phyloP scores from a whole-genome alignment of 2,113 vertebrate genomes.

The Cricetomys ansorgei region DNA sequence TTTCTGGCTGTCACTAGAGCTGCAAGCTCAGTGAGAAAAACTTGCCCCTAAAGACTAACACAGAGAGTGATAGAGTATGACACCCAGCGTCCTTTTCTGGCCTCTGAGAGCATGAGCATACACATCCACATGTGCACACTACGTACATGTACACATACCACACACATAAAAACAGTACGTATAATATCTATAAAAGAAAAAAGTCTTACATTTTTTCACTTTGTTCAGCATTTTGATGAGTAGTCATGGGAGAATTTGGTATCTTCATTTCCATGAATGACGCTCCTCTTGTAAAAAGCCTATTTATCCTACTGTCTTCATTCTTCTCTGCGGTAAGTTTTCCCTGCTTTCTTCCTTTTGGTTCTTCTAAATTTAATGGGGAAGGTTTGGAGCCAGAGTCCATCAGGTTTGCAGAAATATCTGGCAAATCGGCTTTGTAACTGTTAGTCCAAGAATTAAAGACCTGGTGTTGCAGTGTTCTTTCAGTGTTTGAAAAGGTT shows the following conservation, averaged over 20 bases:
- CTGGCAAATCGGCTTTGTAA: slow-evolving; percentile 74
- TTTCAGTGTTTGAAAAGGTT: slow-evolving; percentile 55
- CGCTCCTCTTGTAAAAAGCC: slow-evolving; percentile 13
- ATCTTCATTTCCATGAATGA: background rate
- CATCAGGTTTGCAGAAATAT: slow-evolving; percentile 79
- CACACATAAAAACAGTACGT: background rate
- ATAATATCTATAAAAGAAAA: slow-evolving; percentile 13
- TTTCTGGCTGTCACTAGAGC: background rate
- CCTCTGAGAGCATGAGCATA: background rate
- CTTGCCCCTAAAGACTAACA: background rate
- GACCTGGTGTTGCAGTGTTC: slow-evolving; percentile 70
- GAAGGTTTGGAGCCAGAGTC: slow-evolving; percentile 62
- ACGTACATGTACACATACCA: background rate
- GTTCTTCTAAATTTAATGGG: slow-evolving; percentile 65
- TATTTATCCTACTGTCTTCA: slow-evolving; percentile 44
- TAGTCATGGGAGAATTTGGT: slow-evolving; percentile 42
- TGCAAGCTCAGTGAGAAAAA: background rate
- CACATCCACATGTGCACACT: background rate
- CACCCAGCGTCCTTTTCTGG: background rate
- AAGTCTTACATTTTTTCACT: slow-evolving; percentile 79
- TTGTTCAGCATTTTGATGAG: slow-evolving; percentile 59
- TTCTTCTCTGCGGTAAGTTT: slow-evolving; percentile 57
- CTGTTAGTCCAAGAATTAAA: slow-evolving; percentile 67
- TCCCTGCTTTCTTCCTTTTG: slow-evolving; percentile 73
- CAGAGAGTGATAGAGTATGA: background rate